phyloP scores from a whole-genome alignment of 2,888 invertebrate genomes.

The Acrobasis suavella region DNA sequence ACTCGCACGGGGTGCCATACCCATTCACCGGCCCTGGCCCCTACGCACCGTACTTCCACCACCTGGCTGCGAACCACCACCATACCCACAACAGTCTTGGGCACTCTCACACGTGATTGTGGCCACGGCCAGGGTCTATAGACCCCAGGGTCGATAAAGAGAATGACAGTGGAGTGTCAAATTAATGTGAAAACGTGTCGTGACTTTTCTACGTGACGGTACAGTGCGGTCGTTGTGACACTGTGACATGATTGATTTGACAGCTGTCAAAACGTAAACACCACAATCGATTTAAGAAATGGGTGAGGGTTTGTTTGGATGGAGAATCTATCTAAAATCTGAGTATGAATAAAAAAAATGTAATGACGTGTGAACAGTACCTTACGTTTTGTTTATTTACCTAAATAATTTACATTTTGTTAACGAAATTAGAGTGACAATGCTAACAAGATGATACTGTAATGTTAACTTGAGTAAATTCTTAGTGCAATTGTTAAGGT shows the following conservation, averaged over 20 bases:
- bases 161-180: slow-evolving; percentile 57
- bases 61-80: slow-evolving; percentile 85
- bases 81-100: slow-evolving; percentile 84
- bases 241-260: neutral
- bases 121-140: slow-evolving; percentile 70
- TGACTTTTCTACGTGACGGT: slow-evolving; percentile 7
- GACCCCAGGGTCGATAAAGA: slow-evolving; percentile 71
- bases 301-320: no score
- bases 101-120: slow-evolving; percentile 84
- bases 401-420: neutral
- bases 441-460: slow-evolving; percentile 4
- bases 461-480: neutral
- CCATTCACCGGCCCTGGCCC: slow-evolving; percentile 81
- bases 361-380: neutral
- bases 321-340: no score
- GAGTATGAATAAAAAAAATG: no score
- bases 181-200: slow-evolving; percentile 43
- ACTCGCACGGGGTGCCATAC: slow-evolving; percentile 86
- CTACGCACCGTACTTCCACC: slow-evolving; percentile 86
- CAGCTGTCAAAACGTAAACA: no score
- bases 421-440: neutral
- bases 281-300: no score
- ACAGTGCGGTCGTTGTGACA: neutral
- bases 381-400: neutral
- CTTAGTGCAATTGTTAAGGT: slow-evolving; percentile 53